phyloP scores from a whole-genome alignment of 2,888 invertebrate genomes.

The Rhaphigaster nebulosa region DNA sequence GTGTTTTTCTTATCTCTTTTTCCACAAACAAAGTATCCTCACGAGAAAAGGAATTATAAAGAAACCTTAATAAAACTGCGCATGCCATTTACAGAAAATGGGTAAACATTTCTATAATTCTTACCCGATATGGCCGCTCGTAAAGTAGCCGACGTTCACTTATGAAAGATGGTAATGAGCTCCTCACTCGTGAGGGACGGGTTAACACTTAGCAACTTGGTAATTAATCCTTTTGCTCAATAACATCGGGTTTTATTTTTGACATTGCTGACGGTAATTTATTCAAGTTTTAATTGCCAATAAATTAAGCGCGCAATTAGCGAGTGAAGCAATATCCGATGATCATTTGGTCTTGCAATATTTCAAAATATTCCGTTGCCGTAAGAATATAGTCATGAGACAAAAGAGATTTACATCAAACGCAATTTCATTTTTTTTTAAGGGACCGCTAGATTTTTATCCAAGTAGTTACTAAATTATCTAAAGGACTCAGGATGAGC shows the following conservation, averaged over 20 bases:
- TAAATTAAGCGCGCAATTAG: not conserved
- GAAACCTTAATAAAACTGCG: conserved; percentile 32
- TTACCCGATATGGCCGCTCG: not conserved
- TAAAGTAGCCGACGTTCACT: not conserved
- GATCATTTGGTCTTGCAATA: not conserved
- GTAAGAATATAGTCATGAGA: not conserved
- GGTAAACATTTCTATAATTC: conserved; percentile 47
- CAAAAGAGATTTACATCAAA: too few relatives aligned
- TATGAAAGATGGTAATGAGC: conserved; percentile 4
- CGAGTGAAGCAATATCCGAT: not conserved
- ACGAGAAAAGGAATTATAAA: conserved; percentile 10
- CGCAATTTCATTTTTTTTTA: too few relatives aligned
- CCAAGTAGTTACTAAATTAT: not conserved
- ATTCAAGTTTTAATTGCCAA: not conserved
- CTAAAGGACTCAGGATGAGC: too few relatives aligned
- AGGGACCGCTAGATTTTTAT: not conserved
- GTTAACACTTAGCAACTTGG: not conserved
- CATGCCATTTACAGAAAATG: conserved; percentile 15
- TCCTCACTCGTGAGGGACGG: not conserved
- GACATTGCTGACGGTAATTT: not conserved
- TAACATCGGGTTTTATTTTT: not conserved
- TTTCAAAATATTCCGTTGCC: not conserved
- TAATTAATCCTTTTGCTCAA: conserved; percentile 4
- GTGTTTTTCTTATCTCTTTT: conserved; percentile 2
- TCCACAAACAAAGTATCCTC: not conserved